Base-by-base conservation (phyloP, 2,888 invertebrate species). In the Gandaritis pyraliata region DNA sequence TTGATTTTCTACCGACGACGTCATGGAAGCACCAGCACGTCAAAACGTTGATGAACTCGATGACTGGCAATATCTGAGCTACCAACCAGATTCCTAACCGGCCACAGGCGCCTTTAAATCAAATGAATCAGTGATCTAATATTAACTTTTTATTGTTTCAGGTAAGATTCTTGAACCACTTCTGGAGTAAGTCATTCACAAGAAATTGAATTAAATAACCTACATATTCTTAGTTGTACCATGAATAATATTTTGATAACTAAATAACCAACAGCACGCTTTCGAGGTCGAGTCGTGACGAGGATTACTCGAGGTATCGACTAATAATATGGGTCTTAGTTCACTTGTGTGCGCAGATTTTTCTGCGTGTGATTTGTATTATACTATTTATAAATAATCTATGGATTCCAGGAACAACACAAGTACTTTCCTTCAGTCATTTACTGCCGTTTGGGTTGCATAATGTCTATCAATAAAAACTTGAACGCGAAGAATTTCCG, bases 21-120 rank as follows among this genome's bases (percentile, higher is more conserved):
- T 55, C 60, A 54, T 45, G 6, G 23, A 50, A 38, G 43, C 18
- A 38, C 55, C 46, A 48, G 41, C 83, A n/a, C n/a, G 84, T 86
- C 85, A 86, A 86, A 87, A 87, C 83, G 88, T 84, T 85, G 85
- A 85, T 82, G 87, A 89, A 86, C 88, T 78, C 82, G 75, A 82
- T 90, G 88, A 90, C 86, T 89, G 13, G 58, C 58, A 51, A n/a
- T 51, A 82, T 79, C 69, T 69, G 72, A 84, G 76, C 82, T 80
- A 78, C 75, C 70, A 46, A 84, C 86, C 86, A 78, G 84, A 85
- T 83, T 81, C 74, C 72, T 72, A 71, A 69, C 69, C 68, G 76
- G 69, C 71, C 70, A 70, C 75, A 75, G 36, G 13, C 43, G 15
- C 16, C 45, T 30, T 60, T 45, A 15, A 55, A 60, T 38, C 11